These are phyloP conservation scores for Channa maculata DNA, from an alignment of 2,113 vertebrate species.

Conservation along the genomic window DNA sequence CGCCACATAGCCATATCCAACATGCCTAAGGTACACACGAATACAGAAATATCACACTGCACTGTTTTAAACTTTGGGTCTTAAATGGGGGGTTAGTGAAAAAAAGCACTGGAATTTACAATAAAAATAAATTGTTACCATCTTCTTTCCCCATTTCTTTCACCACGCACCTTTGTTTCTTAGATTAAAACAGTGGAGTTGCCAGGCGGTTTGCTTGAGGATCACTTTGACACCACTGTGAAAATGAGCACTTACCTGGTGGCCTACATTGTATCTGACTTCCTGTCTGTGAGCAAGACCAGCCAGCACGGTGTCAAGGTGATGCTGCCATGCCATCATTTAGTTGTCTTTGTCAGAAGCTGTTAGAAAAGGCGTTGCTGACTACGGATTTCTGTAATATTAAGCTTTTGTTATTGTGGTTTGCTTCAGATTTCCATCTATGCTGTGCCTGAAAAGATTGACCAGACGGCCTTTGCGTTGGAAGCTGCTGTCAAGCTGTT, in stretches of 20 bases:
- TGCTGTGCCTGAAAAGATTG: constrained; percentile 88
- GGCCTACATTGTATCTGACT: constrained; percentile 93
- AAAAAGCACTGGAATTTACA: too few relatives aligned
- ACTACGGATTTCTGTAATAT: neutral
- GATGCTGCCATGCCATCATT: constrained; percentile 36
- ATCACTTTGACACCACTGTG: constrained; percentile 90
- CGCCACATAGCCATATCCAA: constrained; percentile 89
- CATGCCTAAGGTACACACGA: constrained; percentile 87
- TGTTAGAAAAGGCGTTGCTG: neutral
- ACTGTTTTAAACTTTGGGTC: too few relatives aligned
- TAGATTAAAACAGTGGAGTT: constrained; percentile 86
- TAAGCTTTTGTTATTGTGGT: neutral
- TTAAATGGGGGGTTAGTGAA: too few relatives aligned
- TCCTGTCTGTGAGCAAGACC: constrained; percentile 89
- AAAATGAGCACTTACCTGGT: constrained; percentile 95
- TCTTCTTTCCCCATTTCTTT: neutral
- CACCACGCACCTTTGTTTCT: constrained; percentile 5
- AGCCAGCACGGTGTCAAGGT: constrained; percentile 89
- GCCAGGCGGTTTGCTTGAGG: constrained; percentile 86
- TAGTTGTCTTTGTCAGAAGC: too few relatives aligned
- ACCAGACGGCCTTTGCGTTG: constrained; percentile 88
- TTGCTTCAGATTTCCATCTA: constrained; percentile 88
- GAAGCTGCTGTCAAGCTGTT: constrained; percentile 89
- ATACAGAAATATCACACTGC: neutral
- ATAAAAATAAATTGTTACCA: neutral